Base-by-base conservation (phyloP, 2,888 invertebrate species). In the Drosophila demipolita region DNA sequence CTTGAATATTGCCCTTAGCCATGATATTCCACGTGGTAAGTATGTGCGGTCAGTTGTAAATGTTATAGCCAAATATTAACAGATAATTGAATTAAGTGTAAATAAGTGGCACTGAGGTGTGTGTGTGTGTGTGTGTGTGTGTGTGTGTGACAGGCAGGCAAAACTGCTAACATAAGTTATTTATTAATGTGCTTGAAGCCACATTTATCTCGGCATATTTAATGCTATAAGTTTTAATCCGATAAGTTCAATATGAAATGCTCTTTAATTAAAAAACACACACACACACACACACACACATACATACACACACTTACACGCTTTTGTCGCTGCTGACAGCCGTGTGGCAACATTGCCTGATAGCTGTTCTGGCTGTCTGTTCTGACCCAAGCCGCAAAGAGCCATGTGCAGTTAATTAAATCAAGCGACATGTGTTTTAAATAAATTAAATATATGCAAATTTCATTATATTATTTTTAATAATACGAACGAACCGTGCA, bases 31-130 rank as follows among this genome's bases (percentile, higher is more conserved):
- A 20, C 7, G 48, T 26, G 23, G 23, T 6, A 55, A 40, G 57
- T 40, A 40, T 66, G 50, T 45, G 50, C 20, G 29, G 15, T 26
- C 23, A 61, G 48, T 57, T 62, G 67, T 61, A 73, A 80, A 72
- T 72, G 78, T 78, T 75, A 86, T 83, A 75, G 73, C 80, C 75
- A 82, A 89, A 87, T 89, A 90, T 85, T 81, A 89, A 81, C 88
- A 83, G 89, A 83, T 89, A 89, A 90, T 90, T 90, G 87, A 91
- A 89, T 90, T 80, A 80, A 82, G 81, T 87, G 83, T 82, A 84
- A 87, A 76, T 83, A 84, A 87, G 65, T 76, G 84, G 20, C 58
- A 29, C 36, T 42, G 63, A 64, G 73, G 63, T 67, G 63, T 73
- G 61, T 36, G 53, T 33, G 5, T 40, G 52, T 64, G 65, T 60